These are phyloP conservation scores for Coccyzus lansbergi DNA, from an alignment of 2,797 vertebrate species.

Conservation along the genomic window DNA sequence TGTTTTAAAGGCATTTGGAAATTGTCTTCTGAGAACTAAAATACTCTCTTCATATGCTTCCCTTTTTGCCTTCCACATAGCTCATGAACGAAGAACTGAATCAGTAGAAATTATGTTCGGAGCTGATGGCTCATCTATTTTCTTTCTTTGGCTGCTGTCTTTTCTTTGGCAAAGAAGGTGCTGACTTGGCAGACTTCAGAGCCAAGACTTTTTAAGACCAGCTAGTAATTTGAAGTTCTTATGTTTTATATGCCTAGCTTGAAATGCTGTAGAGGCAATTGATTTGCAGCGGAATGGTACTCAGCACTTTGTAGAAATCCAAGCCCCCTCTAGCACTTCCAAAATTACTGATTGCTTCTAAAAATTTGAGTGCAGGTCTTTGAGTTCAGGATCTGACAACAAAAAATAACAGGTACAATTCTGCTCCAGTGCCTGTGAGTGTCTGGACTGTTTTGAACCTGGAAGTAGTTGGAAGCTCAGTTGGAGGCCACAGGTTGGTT, in stretches of 20 bases:
- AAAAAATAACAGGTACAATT: background rate
- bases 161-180: slow-evolving; percentile 62
- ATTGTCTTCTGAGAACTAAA: slow-evolving; percentile 26
- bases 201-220: slow-evolving; percentile 67
- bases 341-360: background rate
- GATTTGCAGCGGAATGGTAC: slow-evolving; percentile 57
- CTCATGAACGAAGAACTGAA: slow-evolving; percentile 65
- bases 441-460: background rate
- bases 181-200: slow-evolving; percentile 61
- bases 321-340: slow-evolving; percentile 23
- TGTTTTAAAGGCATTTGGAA: slow-evolving; percentile 39
- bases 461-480: background rate
- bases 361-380: background rate
- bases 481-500: background rate
- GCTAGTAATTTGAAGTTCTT: slow-evolving; percentile 57
- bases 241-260: slow-evolving; percentile 58
- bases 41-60: background rate
- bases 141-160: slow-evolving; percentile 31
- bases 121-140: slow-evolving; percentile 69
- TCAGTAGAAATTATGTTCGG: slow-evolving; percentile 66
- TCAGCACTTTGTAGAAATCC: slow-evolving; percentile 61
- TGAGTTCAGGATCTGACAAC: background rate
- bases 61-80: slow-evolving; percentile 40
- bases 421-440: background rate
- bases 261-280: slow-evolving; percentile 44